Base-by-base conservation (phyloP, 2,113 vertebrate genomes). In the Urocitellus parryii region DNA sequence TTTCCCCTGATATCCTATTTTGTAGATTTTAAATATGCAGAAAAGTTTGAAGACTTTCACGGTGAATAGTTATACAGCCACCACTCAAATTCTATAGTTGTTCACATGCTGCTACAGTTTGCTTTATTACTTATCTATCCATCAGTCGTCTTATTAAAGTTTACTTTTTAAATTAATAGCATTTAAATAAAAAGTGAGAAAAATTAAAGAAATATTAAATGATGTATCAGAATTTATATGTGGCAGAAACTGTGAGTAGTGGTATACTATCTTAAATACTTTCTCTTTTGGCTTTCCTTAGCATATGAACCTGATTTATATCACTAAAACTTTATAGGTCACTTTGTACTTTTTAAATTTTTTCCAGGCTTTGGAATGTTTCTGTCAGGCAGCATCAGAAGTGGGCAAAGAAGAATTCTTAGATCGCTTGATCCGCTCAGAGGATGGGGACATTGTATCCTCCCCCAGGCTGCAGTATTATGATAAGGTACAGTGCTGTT, bases 371-470 rank as follows among this genome's bases (percentile, higher is more conserved):
- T 97, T 99, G 97, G 99, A 99, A 93, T 99, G 99, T 96, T 99
- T 99, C 98, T 99, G 99, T 96, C 99, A 99, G 90, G 99, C 99
- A 13, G 99, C 99, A 0, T 98, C 99, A 0, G 99, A 99, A 97
- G 99, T 99, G 83, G 99, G 99, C 94, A 99, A 99, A 97, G 99
- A 99, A 84, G 99, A 99, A 88, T 99, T 99, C 96, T 98, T 99
- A 91, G 98, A 99, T 93, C 99, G 98, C 73, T 97, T 99, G 96
- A 99, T 99, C 0, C 94, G 97, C 0, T 98, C 99, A 0, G 99
- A 99, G 10, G 99, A 99, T 13, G 99, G 99, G 0, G 98, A 99
- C 1, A 51, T 98, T 34, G 94, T 97, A 1, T 98, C 99, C 37
- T 98, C 98, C 0, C 99, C 99, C 1, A 97, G 98, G 24, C 96